Evolutionary conservation across 2,797 vertebrate species (phyloP), one percentile per base, ranked within the genome.

Genomic region (Hemibagrus guttatus): DNA sequence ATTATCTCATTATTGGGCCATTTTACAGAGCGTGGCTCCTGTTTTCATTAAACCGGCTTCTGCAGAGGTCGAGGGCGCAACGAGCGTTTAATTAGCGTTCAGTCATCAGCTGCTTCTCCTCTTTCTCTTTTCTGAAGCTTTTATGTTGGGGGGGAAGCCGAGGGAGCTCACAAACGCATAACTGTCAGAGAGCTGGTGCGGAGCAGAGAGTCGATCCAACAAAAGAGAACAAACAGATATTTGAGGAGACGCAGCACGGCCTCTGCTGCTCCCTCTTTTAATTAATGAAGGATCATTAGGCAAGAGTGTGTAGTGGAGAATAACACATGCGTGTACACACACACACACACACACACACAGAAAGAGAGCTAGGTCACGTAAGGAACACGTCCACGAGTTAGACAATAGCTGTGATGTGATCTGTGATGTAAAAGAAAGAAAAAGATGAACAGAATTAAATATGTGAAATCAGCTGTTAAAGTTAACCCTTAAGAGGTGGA

Each of bases 41-140:
- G 91, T 93, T 93, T 94, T 93, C 95, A 94, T 94, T 92, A 93
- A 91, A 74, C 81, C 85, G 84, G 89, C 90, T 91, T 93, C 91
- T 93, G 91, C 88, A 91, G 92, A 92, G 93, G 94, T 94, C 93
- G 92, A 87, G 89, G 78, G 49, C 91, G 46, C 91, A 93, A 94
- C 89, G 91, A 93, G 91, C 89, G 91, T 94, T 94, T 93, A 94
- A 95, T 93, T 93, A 91, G 91, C 91, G 91, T 89, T 76, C 90
- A 88, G 90, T 88, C 90, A 88, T 87, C 85, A 91, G 91, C 86
- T 84, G 89, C 89, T 90, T 91, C 71, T 87, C 84, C 86, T 88
- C 81, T 84, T 87, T 81, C 88, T 88, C 81, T 84, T 87, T 81
- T 88, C 82, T 82, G 86, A 90, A 92, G 89, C 86, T 54, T 72